Conservation (phyloP, 1,140 invertebrate species). For the Drosophila neocordata region DNA sequence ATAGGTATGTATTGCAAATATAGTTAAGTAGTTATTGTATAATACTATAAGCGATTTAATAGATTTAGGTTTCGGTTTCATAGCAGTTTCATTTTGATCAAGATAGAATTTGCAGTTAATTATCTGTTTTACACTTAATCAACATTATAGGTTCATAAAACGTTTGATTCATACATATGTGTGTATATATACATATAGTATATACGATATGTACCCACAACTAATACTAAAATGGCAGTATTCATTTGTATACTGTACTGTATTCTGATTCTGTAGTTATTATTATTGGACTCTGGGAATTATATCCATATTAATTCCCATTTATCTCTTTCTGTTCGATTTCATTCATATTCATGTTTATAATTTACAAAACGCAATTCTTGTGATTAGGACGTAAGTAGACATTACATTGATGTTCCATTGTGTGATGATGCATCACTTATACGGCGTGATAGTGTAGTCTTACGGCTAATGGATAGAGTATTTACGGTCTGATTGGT, state of each 20-base stretch:
- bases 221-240: constrained; percentile 17
- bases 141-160: constrained; percentile 11
- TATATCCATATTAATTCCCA: neutral
- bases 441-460: constrained; percentile 85
- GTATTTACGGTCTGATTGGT: constrained; percentile 68
- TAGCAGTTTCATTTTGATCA: neutral
- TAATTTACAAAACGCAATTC: constrained; percentile 59
- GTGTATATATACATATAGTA: too few species aligned
- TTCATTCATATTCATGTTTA: neutral
- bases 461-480: constrained; percentile 83
- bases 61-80: neutral
- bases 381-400: constrained; percentile 13
- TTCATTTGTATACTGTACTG: neutral
- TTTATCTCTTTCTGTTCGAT: neutral
- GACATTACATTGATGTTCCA: constrained; percentile 70
- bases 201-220: constrained; percentile 1
- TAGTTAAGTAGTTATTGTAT: constrained; percentile 3
- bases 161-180: neutral
- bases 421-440: constrained; percentile 86
- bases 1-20: neutral
- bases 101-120: neutral
- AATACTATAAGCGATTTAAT: constrained; percentile 14
- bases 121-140: constrained; percentile 14
- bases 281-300: constrained; percentile 9
- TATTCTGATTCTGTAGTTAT: constrained; percentile 3